Conservation (phyloP, 2,113 vertebrate species). For the Mohoua ochrocephala region DNA sequence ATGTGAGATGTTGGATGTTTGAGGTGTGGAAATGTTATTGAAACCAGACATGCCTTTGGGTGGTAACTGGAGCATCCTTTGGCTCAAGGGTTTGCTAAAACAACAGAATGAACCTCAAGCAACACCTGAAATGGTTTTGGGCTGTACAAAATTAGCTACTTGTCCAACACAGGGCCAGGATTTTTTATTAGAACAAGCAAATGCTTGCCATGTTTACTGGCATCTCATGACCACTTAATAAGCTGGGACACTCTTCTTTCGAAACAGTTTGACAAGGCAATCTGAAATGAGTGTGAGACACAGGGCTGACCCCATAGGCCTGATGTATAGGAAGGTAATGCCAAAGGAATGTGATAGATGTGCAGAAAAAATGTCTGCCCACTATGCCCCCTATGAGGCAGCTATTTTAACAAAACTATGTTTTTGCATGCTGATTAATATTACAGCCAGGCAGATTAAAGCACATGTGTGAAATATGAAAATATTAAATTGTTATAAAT, state of each 20-base stretch:
- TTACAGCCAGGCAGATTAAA: neutral
- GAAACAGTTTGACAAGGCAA: neutral
- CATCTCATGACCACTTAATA: neutral
- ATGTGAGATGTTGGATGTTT: neutral
- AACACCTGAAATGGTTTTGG: neutral
- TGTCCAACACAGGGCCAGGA: neutral
- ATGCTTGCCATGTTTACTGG: neutral
- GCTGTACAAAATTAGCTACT: neutral
- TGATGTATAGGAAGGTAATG: neutral
- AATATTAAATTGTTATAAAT: neutral
- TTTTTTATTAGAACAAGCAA: neutral
- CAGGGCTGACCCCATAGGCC: neutral
- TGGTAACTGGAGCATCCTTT: neutral
- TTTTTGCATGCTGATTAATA: neutral
- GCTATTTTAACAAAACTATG: neutral
- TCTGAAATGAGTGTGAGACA: neutral
- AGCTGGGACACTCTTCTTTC: neutral
- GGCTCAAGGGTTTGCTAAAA: neutral
- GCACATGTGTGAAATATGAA: neutral
- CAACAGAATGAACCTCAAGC: neutral
- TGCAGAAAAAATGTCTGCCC: neutral
- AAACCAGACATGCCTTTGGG: neutral
- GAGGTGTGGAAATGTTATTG: neutral
- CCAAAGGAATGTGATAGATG: neutral
- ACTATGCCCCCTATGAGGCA: neutral